These are phyloP conservation scores for Acrossocheilus fasciatus DNA, from an alignment of 2,797 vertebrate genomes.

Conservation along the genomic window DNA sequence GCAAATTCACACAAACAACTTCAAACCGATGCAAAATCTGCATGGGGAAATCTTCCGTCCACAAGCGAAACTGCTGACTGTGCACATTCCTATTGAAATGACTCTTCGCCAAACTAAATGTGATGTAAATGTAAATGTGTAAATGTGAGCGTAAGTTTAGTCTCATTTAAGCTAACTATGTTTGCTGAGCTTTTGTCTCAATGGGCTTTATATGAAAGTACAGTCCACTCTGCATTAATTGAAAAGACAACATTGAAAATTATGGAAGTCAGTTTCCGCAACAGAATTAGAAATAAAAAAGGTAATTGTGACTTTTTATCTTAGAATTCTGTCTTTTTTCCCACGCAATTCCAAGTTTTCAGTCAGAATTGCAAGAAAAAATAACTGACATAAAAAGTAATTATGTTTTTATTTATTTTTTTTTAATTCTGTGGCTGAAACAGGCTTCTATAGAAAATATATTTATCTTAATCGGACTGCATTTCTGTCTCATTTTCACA, in stretches of 20 bases:
- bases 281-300: not conserved
- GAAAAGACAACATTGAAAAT: not conserved
- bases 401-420: not conserved
- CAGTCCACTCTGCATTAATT: not conserved
- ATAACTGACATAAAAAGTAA: not conserved
- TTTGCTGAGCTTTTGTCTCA: not conserved
- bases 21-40: not conserved
- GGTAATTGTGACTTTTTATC: not conserved
- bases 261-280: not conserved
- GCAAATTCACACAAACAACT: not conserved
- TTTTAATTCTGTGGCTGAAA: not conserved
- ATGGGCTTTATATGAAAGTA: not conserved
- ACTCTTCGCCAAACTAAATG: not conserved
- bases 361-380: not conserved
- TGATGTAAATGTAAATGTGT: no score
- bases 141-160: no score
- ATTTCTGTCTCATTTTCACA: not conserved
- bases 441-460: no score
- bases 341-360: not conserved
- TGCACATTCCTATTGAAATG: not conserved
- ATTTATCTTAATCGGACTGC: not conserved
- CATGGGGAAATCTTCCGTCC: not conserved
- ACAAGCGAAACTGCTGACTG: not conserved
- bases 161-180: no score
- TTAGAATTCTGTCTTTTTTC: not conserved